Evolutionary conservation across 23 tunicate species (phyloP).

Genomic region (Styela clava): DNA sequence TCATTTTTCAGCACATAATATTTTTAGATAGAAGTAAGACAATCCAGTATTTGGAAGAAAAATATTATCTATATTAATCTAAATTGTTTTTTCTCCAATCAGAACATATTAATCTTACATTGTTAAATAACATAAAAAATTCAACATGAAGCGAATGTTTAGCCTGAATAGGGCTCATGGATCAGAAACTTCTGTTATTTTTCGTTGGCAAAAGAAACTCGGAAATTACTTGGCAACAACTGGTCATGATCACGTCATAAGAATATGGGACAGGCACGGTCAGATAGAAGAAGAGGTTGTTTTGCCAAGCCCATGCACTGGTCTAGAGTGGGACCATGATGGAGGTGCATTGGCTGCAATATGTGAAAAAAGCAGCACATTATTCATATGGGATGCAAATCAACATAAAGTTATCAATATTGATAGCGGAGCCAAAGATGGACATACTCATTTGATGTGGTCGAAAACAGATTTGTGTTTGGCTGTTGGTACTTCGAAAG

Average conservation of each 20-base stretch:
- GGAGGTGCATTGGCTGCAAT: constrained; percentile 73
- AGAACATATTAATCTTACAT: too few species aligned
- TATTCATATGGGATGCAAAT: constrained; percentile 86
- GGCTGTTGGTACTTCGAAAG: constrained; percentile 80
- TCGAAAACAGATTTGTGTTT: constrained; percentile 52
- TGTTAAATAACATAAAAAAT: too few species aligned
- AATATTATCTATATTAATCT: too few species aligned
- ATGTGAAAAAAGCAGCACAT: constrained; percentile 73
- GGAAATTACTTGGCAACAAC: constrained; percentile 93
- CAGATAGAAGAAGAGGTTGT: constrained; percentile 74
- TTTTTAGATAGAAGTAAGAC: too few species aligned
- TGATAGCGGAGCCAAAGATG: constrained; percentile 92
- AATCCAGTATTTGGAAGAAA: too few species aligned
- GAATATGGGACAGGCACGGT: constrained; percentile 94
- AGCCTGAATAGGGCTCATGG: constrained; percentile 66
- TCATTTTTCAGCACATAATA: too few species aligned
- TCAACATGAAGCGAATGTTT: constrained; percentile 61
- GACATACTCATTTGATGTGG: constrained; percentile 58
- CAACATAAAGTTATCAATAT: constrained; percentile 64
- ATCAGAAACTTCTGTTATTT: constrained; percentile 58
- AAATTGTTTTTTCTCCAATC: too few species aligned
- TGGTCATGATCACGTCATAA: constrained; percentile 68
- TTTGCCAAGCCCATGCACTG: constrained; percentile 62
- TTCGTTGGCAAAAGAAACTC: constrained; percentile 71
- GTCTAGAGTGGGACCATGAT: constrained; percentile 85